Base-by-base conservation (phyloP, 2,797 vertebrate genomes). In the Hyperoplus immaculatus region DNA sequence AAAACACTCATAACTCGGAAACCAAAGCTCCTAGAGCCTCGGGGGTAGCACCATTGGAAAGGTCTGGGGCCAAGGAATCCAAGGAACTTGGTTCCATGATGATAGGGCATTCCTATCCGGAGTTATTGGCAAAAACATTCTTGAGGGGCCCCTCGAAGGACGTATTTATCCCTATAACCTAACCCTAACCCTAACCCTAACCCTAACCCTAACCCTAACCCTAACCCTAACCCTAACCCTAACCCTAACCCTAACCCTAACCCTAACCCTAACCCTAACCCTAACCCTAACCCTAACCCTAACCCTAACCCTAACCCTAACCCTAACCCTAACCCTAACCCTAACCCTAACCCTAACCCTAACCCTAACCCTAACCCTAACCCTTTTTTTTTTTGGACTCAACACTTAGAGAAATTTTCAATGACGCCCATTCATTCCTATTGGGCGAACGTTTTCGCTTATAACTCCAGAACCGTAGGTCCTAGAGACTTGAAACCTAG, bases 161-260 rank as follows among this genome's bases (percentile, higher is more conserved):
- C n/a, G n/a, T n/a, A n/a, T n/a, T n/a, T n/a, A n/a, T n/a, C n/a
- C n/a, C n/a, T n/a, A n/a, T n/a, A n/a, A n/a, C n/a, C n/a, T n/a
- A n/a, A n/a, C n/a, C n/a, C n/a, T n/a, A n/a, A n/a, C n/a, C 50
- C 50, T 53, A 53, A 53, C 50, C 50, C 50, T 18, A 53, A 53
- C 50, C 50, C 50, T 53, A 53, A 53, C 50, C 64, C 64, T 67
- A 67, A 67, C 64, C 64, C 64, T 67, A 67, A 67, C 64, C 64
- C 64, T 67, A 53, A 67, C 46, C 64, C 63, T 49, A 49, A 49
- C 47, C 63, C 54, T 67, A 67, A 67, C 64, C 64, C 64, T 67
- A 67, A 67, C 64, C 64, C 61, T 67, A 67, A 67, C 64, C 64
- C 64, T 67, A 67, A 64, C 64, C 64, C 64, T 66, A 66, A 49